Base-by-base conservation (phyloP, 2,797 vertebrate genomes). In the Pteropus rufus region DNA sequence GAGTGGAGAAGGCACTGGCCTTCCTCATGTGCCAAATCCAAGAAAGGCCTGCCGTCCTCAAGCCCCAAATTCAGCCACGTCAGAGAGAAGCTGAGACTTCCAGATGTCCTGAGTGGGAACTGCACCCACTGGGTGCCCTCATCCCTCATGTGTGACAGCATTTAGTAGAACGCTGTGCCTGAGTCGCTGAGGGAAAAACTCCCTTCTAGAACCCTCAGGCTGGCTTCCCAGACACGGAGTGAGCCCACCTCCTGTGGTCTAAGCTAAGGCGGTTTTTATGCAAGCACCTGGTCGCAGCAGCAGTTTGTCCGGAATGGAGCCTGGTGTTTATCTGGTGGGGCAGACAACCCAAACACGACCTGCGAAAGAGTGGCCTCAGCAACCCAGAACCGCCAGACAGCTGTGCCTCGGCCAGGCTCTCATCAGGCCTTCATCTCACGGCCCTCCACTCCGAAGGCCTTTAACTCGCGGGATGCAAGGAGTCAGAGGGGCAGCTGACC, bases 361-460 rank as follows among this genome's bases (percentile, higher is more conserved):
- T 26, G 46, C 1, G 24, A 0, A 0, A 36, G 41, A 14, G 72
- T 0, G 1, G 2, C 36, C 39, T 5, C n/a, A 3, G 77, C 64
- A 14, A 31, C 79, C 77, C 29, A 4, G 39, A 29, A 14, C n/a
- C 0, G 3, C 31, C 39, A 4, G 1, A 8, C 0, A 36, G 39
- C 64, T 0, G 4, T 2, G 15, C 18, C 31, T 3, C 0, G 4
- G 91, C 60, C 21, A 6, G 29, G 36, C 24, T 7, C 54, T 1
- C 5, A 0, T 1, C 0, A 14, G 72, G 23, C 93, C 67, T 52
- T 54, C 0, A 2, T 14, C 52, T 64, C 31, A 0, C 1, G 4
- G 54, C 39, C 49, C 36, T 49, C 34, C 0, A 0, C 62, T 6
- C 81, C 2, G 0, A 21, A 67, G 24, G 73, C 69, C 91, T 84